Conservation (phyloP, 2,113 vertebrate genomes). For the Elgaria multicarinata region DNA sequence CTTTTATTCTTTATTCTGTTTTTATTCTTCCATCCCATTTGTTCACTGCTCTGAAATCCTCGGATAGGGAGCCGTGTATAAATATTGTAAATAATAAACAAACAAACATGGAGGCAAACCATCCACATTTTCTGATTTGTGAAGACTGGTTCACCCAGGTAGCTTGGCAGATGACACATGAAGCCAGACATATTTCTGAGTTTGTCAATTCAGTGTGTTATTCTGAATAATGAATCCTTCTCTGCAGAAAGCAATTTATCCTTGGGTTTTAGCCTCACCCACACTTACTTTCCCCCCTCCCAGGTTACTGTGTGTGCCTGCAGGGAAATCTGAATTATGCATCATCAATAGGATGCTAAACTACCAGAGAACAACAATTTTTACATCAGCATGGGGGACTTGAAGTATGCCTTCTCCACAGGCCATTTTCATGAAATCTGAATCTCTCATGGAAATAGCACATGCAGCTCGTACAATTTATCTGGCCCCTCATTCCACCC, state of each 20-base stretch:
- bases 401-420: neutral
- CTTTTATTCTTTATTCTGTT: too few species aligned
- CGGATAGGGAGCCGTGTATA: too few species aligned
- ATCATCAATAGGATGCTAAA: neutral
- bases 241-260: slow-evolving; percentile 1
- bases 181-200: neutral
- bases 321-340: slow-evolving; percentile 10
- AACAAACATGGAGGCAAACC: neutral
- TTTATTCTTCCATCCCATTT: too few species aligned
- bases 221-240: neutral
- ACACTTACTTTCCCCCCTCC: neutral
- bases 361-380: neutral
- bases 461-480: neutral
- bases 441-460: neutral
- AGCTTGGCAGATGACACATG: neutral
- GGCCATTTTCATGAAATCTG: neutral
- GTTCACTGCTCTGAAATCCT: too few species aligned
- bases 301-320: neutral
- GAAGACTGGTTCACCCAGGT: neutral
- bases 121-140: neutral
- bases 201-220: neutral
- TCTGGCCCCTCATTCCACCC: too few species aligned
- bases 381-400: neutral
- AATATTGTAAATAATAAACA: too few species aligned
- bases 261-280: neutral